A percentile compares a stretch with the other conserved stretches of the same genome.
phyloP scores from a whole-genome alignment of 2,888 invertebrate genomes.

The Masnerella sp. region DNA sequence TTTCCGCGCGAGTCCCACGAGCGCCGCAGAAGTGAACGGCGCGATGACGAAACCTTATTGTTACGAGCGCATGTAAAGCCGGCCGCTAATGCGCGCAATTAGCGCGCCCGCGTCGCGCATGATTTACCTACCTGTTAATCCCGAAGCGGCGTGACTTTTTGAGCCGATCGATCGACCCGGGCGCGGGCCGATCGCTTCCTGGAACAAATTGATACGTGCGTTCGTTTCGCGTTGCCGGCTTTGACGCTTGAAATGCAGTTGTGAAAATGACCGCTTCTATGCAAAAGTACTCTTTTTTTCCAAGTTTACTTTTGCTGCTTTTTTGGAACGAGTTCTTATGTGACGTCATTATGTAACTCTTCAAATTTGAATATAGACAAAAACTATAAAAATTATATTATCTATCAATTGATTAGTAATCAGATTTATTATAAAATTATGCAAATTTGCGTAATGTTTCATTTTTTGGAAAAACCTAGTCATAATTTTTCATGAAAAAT shows the following conservation, averaged over 20 bases:
- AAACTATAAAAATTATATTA: no score
- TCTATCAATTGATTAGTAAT: no score
- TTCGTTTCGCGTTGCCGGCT: not conserved
- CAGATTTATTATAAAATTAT: no score
- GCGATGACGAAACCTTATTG: slow-evolving; percentile 54
- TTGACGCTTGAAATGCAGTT: not conserved
- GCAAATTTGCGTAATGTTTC: no score
- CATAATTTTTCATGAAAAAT: no score
- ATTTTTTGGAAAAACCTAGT: no score
- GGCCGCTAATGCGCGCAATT: slow-evolving; percentile 49
- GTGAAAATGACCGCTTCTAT: no score
- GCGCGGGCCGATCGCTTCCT: slow-evolving; percentile 30
- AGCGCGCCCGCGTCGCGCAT: slow-evolving; percentile 46
- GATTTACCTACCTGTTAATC: slow-evolving; percentile 42
- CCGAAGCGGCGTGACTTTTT: slow-evolving; percentile 40
- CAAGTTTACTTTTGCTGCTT: no score
- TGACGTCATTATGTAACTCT: no score
- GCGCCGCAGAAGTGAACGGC: slow-evolving; percentile 50
- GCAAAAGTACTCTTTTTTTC: no score
- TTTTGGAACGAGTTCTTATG: no score
- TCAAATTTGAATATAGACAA: no score
- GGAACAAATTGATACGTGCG: slow-evolving; percentile 47
- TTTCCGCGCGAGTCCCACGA: slow-evolving; percentile 46
- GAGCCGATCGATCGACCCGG: not conserved
- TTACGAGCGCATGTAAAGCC: slow-evolving; percentile 22